Evolutionary conservation across 2,888 invertebrate species (phyloP).

Genomic region (Drosophila pegasa): DNA sequence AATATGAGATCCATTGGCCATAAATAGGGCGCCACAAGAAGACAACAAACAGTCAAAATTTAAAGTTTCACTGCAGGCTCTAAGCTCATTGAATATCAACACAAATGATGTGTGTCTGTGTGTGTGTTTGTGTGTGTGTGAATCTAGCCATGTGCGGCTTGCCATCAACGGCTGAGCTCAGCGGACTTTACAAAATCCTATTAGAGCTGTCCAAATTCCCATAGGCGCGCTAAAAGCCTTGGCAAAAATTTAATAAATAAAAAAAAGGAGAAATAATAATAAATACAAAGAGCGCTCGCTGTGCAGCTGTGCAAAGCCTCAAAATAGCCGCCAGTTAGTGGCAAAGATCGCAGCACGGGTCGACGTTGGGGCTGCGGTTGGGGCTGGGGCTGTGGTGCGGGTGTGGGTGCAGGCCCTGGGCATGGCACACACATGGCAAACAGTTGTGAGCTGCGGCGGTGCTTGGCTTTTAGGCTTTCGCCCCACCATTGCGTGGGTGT

Average conservation of each 20-base stretch:
- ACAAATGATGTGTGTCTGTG: neutral
- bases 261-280: conserved; percentile 58
- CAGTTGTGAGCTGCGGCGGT: conserved; percentile 38
- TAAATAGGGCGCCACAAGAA: conserved; percentile 50
- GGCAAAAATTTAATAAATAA: conserved; percentile 73
- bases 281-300: conserved; percentile 70
- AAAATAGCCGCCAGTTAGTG: conserved; percentile 67
- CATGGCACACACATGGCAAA: conserved; percentile 48
- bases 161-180: conserved; percentile 51
- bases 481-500: conserved; percentile 64
- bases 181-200: conserved; percentile 68
- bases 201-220: conserved; percentile 69
- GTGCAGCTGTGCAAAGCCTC: conserved; percentile 69
- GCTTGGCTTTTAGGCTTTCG: conserved; percentile 53
- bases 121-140: conserved; percentile 10
- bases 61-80: conserved; percentile 36
- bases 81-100: conserved; percentile 43
- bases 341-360: conserved; percentile 67
- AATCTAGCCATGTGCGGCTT: neutral
- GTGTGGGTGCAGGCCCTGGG: conserved; percentile 26
- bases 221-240: conserved; percentile 55
- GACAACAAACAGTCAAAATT: conserved; percentile 27
- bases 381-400: neutral
- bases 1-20: conserved; percentile 52
- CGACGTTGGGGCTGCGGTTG: neutral